These are phyloP conservation scores for Neoascia interrupta DNA, from an alignment of 2,888 invertebrate genomes.

Conservation along the genomic window DNA sequence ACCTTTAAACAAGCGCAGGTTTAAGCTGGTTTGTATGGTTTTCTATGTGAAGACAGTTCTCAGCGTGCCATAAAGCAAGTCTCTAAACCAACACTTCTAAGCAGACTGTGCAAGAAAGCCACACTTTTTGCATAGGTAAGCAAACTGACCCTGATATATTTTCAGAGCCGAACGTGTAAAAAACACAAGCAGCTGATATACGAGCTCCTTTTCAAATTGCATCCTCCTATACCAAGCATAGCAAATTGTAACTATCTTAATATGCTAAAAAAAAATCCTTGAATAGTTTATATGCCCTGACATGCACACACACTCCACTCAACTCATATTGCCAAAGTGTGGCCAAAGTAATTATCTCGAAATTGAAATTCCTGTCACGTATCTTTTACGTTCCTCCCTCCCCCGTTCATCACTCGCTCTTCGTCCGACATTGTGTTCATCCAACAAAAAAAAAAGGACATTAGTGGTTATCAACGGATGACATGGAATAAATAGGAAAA, in stretches of 20 bases:
- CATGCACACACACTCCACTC: conserved; percentile 46
- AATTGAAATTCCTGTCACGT: conserved; percentile 74
- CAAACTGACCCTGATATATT: too few species aligned
- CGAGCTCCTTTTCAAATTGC: not conserved
- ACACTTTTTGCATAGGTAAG: too few species aligned
- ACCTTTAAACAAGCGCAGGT: too few species aligned
- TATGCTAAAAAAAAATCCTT: too few species aligned
- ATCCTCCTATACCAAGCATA: too few species aligned
- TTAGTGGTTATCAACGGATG: conserved; percentile 53
- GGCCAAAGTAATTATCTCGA: conserved; percentile 73
- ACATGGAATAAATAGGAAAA: conserved; percentile 29
- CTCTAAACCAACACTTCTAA: too few species aligned
- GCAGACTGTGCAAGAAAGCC: too few species aligned
- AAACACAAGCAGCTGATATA: not conserved
- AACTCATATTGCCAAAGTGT: conserved; percentile 63
- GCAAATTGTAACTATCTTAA: too few species aligned
- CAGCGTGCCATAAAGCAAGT: too few species aligned
- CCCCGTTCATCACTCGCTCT: not conserved
- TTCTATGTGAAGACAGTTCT: too few species aligned
- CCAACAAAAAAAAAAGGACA: conserved; percentile 56
- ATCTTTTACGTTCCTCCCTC: conserved; percentile 21
- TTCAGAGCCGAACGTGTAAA: too few species aligned
- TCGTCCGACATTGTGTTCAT: not conserved
- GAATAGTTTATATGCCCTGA: not conserved
- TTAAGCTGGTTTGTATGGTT: too few species aligned